Percentiles rank a stretch among this genome's conserved stretches.
Conservation (phyloP, 2,113 vertebrate genomes). For the Ia io region DNA sequence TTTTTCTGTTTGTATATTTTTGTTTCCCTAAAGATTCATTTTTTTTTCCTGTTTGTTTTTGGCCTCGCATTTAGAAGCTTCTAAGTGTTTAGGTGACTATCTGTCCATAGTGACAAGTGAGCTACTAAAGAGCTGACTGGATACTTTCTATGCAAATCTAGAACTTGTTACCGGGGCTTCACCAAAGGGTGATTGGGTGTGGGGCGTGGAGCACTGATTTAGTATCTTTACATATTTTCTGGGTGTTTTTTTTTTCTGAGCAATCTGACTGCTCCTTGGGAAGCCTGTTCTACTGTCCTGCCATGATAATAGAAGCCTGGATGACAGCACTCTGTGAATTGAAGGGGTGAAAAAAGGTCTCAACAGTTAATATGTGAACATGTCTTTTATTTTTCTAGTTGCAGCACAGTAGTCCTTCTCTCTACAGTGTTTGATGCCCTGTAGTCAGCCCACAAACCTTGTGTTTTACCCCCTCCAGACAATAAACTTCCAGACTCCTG, state of each 20-base stretch:
- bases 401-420: not conserved
- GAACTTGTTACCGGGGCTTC: not conserved
- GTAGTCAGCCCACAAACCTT: not conserved
- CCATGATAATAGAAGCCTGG: not conserved
- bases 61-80: constrained; percentile 8
- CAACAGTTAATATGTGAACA: not conserved
- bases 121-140: not conserved
- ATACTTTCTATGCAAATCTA: not conserved
- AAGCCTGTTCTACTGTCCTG: not conserved
- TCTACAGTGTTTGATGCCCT: not conserved
- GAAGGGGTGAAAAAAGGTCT: not conserved
- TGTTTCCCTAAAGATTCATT: not conserved
- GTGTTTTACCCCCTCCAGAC: not conserved
- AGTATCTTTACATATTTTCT: not conserved
- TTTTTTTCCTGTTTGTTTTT: constrained; percentile 17
- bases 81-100: not conserved
- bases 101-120: not conserved
- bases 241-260: not conserved
- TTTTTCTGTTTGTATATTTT: not conserved
- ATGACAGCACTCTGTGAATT: not conserved
- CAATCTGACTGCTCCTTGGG: not conserved
- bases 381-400: not conserved
- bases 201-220: not conserved
- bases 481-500: not conserved
- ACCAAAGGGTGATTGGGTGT: too few relatives aligned